Evolutionary conservation across 2,113 vertebrate genomes (phyloP).

Genomic region (Ictidomys tridecemlineatus): DNA sequence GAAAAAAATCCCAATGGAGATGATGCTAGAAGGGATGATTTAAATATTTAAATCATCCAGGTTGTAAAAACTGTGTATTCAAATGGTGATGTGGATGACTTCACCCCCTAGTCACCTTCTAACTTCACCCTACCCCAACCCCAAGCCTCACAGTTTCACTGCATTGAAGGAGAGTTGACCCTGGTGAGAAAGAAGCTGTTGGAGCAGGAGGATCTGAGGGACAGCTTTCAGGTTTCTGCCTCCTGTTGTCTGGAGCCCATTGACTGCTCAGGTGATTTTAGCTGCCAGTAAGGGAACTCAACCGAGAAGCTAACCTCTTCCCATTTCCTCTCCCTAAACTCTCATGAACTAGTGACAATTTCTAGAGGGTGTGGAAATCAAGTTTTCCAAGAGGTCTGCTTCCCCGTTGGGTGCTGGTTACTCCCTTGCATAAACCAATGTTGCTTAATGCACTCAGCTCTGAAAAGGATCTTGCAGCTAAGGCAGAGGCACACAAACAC

Average conservation of each 20-base stretch:
- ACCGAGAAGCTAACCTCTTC: neutral
- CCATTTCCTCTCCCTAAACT: neutral
- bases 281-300: neutral
- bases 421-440: neutral
- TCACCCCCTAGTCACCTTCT: neutral
- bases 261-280: neutral
- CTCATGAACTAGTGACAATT: neutral
- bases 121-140: neutral
- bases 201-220: neutral
- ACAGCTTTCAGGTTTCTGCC: neutral
- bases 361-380: neutral
- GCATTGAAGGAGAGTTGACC: neutral
- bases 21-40: neutral
- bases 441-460: neutral
- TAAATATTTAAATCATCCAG: conserved; percentile 22
- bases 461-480: neutral
- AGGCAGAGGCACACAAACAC: neutral
- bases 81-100: neutral
- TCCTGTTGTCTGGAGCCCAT: neutral
- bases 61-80: neutral
- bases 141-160: neutral
- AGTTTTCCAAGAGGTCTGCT: neutral
- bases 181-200: neutral
- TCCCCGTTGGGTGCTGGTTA: neutral
- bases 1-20: neutral